These are phyloP conservation scores for Epinephelus cyanopodus DNA, from an alignment of 2,113 vertebrate species.

Conservation along the genomic window DNA sequence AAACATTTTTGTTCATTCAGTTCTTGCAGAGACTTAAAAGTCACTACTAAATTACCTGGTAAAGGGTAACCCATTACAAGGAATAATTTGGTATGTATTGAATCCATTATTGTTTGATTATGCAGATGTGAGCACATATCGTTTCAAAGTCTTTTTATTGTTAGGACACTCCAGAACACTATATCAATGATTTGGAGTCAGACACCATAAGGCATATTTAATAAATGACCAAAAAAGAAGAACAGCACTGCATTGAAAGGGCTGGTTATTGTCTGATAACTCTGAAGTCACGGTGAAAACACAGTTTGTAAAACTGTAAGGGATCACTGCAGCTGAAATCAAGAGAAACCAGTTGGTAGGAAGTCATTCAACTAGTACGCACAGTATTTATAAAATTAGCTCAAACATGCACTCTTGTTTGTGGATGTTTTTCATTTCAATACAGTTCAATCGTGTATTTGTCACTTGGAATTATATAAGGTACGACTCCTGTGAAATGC, in stretches of 20 bases:
- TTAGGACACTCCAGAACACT: neutral
- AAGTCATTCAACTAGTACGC: too few species aligned
- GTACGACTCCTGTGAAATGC: too few species aligned
- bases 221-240: neutral
- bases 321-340: too few species aligned
- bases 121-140: neutral
- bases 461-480: too few species aligned
- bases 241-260: neutral
- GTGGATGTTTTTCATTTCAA: too few species aligned
- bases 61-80: neutral
- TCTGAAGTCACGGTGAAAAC: neutral
- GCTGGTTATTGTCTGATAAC: neutral
- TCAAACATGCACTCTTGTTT: neutral
- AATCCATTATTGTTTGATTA: neutral
- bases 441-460: too few species aligned
- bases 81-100: neutral
- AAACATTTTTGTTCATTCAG: neutral
- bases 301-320: too few species aligned
- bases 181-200: neutral
- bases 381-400: neutral
- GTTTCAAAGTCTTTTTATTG: neutral
- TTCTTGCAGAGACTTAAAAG: neutral
- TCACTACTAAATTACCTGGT: neutral
- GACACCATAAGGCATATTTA: neutral
- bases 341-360: too few species aligned